phyloP scores from a whole-genome alignment of 2,113 vertebrate species.

The Hydrochoerus hydrochaeris region DNA sequence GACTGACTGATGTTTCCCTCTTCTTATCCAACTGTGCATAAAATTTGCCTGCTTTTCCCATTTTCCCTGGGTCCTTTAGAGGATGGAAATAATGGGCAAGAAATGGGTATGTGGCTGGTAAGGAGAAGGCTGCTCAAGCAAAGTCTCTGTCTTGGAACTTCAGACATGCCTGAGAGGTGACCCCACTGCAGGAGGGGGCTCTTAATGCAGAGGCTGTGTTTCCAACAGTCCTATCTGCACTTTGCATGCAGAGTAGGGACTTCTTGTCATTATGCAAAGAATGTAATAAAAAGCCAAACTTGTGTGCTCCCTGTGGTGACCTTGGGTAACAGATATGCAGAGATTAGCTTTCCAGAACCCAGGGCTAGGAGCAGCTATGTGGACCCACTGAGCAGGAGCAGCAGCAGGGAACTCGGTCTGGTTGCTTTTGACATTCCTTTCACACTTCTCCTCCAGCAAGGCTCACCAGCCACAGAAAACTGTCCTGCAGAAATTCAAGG shows the following conservation, averaged over 20 bases:
- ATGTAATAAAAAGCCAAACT: conserved; percentile 63
- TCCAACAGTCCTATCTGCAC: neutral
- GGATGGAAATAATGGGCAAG: neutral
- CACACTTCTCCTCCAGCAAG: neutral
- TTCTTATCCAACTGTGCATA: neutral
- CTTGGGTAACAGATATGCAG: conserved; percentile 20
- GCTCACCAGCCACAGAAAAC: neutral
- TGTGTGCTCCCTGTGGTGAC: neutral
- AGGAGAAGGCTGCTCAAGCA: neutral
- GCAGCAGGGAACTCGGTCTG: neutral
- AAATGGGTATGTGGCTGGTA: neutral
- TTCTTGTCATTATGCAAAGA: conserved; percentile 62
- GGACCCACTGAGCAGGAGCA: neutral
- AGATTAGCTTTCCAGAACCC: conserved; percentile 44
- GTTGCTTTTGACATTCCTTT: neutral
- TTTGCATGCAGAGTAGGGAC: conserved; percentile 21
- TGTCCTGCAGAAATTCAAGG: neutral
- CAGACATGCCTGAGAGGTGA: neutral
- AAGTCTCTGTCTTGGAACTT: neutral
- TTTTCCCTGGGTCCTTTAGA: neutral
- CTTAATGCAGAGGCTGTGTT: neutral
- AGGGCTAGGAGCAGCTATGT: neutral
- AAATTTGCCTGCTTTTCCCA: neutral
- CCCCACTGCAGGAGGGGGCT: rapidly evolving
- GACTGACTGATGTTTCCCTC: neutral